Percentiles rank a stretch among this genome's conserved stretches.
Evolutionary conservation across 2,888 invertebrate genomes (phyloP).

Genomic region (Tridacna crocea): DNA sequence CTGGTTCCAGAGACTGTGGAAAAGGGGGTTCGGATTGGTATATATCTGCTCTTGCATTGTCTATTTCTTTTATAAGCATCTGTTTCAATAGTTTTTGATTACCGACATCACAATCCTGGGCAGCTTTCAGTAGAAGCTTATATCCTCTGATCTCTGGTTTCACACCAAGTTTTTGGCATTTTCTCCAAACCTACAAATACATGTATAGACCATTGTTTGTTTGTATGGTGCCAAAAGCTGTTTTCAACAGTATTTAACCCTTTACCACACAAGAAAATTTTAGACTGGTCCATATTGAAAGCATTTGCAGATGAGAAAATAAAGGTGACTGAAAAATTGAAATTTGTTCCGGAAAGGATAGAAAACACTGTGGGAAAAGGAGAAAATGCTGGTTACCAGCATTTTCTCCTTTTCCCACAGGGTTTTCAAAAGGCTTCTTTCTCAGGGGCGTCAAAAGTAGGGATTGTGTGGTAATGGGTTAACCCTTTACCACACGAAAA

Average conservation of each 20-base stretch:
- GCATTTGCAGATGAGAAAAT: too few species aligned
- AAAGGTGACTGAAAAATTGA: too few species aligned
- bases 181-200: slow-evolving; percentile 89
- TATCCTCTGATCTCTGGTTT: slow-evolving; percentile 90
- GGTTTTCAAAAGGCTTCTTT: too few species aligned
- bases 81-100: slow-evolving; percentile 78
- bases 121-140: slow-evolving; percentile 91
- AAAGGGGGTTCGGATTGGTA: neutral
- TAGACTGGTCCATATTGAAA: too few species aligned
- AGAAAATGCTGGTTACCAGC: neutral
- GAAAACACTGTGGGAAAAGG: neutral
- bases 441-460: too few species aligned
- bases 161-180: slow-evolving; percentile 89
- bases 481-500: too few species aligned
- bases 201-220: too few species aligned
- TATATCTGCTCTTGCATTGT: neutral
- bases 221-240: neutral
- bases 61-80: slow-evolving; percentile 22
- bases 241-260: neutral
- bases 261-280: neutral
- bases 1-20: neutral
- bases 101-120: slow-evolving; percentile 91
- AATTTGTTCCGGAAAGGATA: neutral
- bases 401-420: neutral
- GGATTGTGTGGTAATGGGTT: too few species aligned